phyloP scores from a whole-genome alignment of 2,797 vertebrate genomes.

The Gobio occitaniae region DNA sequence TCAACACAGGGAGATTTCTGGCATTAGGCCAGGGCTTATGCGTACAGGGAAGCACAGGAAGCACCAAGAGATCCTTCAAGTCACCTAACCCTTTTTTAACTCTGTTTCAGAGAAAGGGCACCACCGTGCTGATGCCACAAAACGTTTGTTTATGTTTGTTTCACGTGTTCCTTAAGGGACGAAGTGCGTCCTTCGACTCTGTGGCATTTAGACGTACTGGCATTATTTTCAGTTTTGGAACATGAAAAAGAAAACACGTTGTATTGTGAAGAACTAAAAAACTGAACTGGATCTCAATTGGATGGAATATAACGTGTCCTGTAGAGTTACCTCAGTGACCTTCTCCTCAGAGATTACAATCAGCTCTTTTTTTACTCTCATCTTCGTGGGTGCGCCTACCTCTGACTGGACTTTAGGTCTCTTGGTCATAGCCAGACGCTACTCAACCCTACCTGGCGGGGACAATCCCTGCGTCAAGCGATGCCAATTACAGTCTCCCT shows the following conservation, averaged over 20 bases:
- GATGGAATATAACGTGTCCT: conserved; percentile 1
- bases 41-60: conserved; percentile 23
- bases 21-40: conserved; percentile 46
- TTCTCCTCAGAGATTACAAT: conserved; percentile 32
- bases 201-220: neutral
- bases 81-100: conserved; percentile 33
- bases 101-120: conserved; percentile 3
- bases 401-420: conserved; percentile 43
- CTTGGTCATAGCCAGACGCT: conserved; percentile 21
- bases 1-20: conserved; percentile 52
- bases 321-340: conserved; percentile 10
- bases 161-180: neutral
- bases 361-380: conserved; percentile 33
- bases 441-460: conserved; percentile 17
- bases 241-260: neutral
- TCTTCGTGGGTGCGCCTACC: conserved; percentile 17
- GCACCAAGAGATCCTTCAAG: conserved; percentile 35
- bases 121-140: conserved; percentile 23
- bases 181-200: neutral
- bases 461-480: conserved; percentile 46
- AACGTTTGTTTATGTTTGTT: conserved; percentile 1
- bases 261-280: neutral
- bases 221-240: conserved; percentile 5
- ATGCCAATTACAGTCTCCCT: conserved; percentile 25
- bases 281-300: neutral